Evolutionary conservation across 2,797 vertebrate species (phyloP), one percentile per base, ranked within the genome.

Genomic region (Sebastes taczanowskii): DNA sequence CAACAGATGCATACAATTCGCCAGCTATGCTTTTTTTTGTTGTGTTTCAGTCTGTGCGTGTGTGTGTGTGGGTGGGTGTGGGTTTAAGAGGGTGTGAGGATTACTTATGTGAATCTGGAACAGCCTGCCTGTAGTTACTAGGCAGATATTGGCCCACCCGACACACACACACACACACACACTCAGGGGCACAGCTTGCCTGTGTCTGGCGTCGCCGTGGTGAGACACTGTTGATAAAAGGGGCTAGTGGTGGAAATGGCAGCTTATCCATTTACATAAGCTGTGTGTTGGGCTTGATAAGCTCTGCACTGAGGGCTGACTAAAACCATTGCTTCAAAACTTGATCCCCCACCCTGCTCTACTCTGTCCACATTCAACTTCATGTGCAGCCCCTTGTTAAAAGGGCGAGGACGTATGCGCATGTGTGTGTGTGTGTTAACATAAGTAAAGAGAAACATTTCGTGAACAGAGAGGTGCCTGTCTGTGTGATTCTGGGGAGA

Each of bases 181-280:
- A 75, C 78, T 69, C 65, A 79, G 10, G 35, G 69, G 59, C 86
- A 92, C 86, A 87, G 86, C 84, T 88, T 90, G 92, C 83, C 73
- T 87, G 86, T 87, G 87, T 91, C 83, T 92, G 82, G 90, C 66
- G 74, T 92, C 72, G 52, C 66, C 69, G 73, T 90, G 78, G 81
- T 90, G 87, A 90, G 81, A 86, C 87, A 78, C 74, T 89, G 90
- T 89, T 91, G 89, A 94, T 93, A 92, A 95, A 52, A 92, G 78
- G 78, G 84, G 76, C 81, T 84, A 56, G 79, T 88, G 69, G 80
- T 91, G 89, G 83, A 92, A 89, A 90, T 88, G 80, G 90, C 82
- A 89, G 93, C 91, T 95, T 94, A 94, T 59, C 86, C 86, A 89
- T 92, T 94, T 91, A 93, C 91, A 93, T 92, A 93, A 93, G 88